Base-by-base conservation (phyloP, 2,888 invertebrate species). In the Agelastica alni region DNA sequence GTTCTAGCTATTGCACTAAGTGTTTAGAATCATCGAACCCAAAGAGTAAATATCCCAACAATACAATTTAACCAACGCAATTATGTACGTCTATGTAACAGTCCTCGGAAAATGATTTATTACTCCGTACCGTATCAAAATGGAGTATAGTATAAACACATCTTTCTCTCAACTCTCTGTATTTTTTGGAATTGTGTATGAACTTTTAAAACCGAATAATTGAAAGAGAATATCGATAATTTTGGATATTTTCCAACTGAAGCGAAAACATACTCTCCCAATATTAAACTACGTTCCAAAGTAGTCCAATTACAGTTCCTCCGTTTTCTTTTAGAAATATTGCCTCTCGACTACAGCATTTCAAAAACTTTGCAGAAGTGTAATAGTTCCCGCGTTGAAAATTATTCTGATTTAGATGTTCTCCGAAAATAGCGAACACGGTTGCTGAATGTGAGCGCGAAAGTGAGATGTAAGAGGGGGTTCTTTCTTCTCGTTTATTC, bases 381-480 rank as follows among this genome's bases (percentile, higher is more conserved):
- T 56, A 56, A 61, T 52, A 53, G 56, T 61, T 58, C 60, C 60
- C 60, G 52, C 13, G 58, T 52, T 39, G 60, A 54, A 61, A 63
- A 61, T 61, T 63, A 63, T 61, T 61, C 55, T 63, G 62, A 62
- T 61, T 62, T 58, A 57, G 53, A 46, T 32, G 59, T 30, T 48
- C 51, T 56, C 48, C 51, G 49, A 58, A 55, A 45, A 59, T 53
- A 45, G 44, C 39, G 30, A 41, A 41, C 41, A 17, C 37, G 36
- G 6, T 34, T 26, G 26, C 26, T 7, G 26, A 34, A 12, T 13
- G 32, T 13, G 14, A 34, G 10, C 3, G 5, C 7, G 9, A 2
- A 16, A 7, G 14, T 16, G 20, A 18, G 18, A 37, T 4, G 7
- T 7, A 39, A 14, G 10, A 12, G 6, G 5, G 30, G 10, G 9